Evolutionary conservation across 2,888 invertebrate species (phyloP).

Genomic region (Cyrtodaria siliqua): DNA sequence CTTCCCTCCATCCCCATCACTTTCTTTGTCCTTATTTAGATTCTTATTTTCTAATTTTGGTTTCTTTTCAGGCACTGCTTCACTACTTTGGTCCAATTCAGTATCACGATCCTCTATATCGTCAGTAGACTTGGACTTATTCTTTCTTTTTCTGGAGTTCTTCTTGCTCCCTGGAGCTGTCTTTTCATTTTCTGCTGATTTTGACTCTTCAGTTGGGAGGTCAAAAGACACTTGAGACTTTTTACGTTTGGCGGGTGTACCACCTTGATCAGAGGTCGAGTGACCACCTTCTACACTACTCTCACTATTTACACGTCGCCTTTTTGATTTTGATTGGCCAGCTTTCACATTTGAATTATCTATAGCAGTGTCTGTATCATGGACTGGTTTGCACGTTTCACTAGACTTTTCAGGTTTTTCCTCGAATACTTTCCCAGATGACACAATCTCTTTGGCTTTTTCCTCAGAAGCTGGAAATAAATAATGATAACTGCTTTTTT

Average conservation of each 20-base stretch:
- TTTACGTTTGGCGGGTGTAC: constrained; percentile 45
- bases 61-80: constrained; percentile 48
- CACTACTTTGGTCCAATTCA: constrained; percentile 30
- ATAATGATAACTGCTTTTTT: background rate
- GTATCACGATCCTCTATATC: constrained; percentile 34
- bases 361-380: background rate
- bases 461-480: constrained; percentile 44
- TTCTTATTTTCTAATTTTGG: constrained; percentile 34
- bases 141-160: constrained; percentile 61
- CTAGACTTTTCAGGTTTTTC: constrained; percentile 2
- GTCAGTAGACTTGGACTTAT: constrained; percentile 40
- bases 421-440: background rate
- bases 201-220: background rate
- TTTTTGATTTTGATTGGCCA: constrained; percentile 40
- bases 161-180: constrained; percentile 37
- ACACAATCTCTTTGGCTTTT: constrained; percentile 41
- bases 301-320: constrained; percentile 65
- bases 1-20: constrained; percentile 7
- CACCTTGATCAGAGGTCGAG: constrained; percentile 13
- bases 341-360: background rate
- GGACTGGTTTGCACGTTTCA: background rate
- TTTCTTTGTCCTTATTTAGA: constrained; percentile 1
- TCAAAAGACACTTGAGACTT: constrained; percentile 46
- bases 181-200: constrained; percentile 17
- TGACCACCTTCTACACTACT: constrained; percentile 66